Percentiles rank a stretch among this genome's conserved stretches.
Evolutionary conservation across 2,113 vertebrate genomes (phyloP).

Genomic region (Chloropsis cyanopogon): DNA sequence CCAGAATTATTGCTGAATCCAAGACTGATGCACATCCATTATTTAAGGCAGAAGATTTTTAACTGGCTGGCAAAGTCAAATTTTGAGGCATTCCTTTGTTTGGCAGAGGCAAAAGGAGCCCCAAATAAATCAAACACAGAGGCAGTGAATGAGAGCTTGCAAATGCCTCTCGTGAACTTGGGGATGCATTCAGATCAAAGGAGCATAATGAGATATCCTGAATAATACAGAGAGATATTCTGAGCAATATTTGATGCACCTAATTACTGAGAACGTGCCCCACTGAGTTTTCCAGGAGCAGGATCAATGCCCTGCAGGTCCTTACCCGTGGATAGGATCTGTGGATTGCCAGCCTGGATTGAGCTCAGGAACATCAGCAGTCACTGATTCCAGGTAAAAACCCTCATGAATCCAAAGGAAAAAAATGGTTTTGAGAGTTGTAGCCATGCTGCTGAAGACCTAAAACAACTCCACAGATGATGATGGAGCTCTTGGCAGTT

Average conservation of each 20-base stretch:
- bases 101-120: slow-evolving; percentile 5
- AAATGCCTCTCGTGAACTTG: slow-evolving; percentile 43
- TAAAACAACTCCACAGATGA: neutral
- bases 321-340: neutral
- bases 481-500: neutral
- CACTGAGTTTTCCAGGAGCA: slow-evolving; percentile 42
- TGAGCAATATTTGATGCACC: slow-evolving; percentile 56
- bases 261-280: slow-evolving; percentile 60
- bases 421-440: neutral
- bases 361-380: neutral
- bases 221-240: slow-evolving; percentile 12
- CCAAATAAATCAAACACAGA: neutral
- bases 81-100: slow-evolving; percentile 20
- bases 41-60: neutral
- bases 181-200: slow-evolving; percentile 33
- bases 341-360: slow-evolving; percentile 6
- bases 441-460: neutral
- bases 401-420: neutral
- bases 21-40: neutral
- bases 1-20: neutral
- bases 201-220: slow-evolving; percentile 47
- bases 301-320: slow-evolving; percentile 59
- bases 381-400: neutral
- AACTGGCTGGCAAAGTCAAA: neutral
- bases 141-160: neutral